A percentile compares a stretch with the other conserved stretches of the same genome.
phyloP scores from a whole-genome alignment of 2,797 vertebrate species.

The Echeneis naucrates region DNA sequence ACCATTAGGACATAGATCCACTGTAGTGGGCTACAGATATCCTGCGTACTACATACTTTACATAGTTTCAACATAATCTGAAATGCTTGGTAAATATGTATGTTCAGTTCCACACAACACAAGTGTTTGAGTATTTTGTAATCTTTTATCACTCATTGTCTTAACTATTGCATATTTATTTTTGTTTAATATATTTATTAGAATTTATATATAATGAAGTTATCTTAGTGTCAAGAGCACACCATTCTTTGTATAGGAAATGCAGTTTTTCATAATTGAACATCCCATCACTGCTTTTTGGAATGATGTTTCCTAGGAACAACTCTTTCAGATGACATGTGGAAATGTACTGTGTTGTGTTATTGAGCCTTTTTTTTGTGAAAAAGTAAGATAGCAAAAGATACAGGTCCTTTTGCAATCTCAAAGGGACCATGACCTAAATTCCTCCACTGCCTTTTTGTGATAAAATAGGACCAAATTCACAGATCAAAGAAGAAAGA shows the following conservation, averaged over 20 bases:
- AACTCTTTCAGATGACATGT: conserved; percentile 43
- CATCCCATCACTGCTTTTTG: conserved; percentile 37
- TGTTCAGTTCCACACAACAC: conserved; percentile 48
- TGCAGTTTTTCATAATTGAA: conserved; percentile 61
- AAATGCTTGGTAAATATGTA: conserved; percentile 51
- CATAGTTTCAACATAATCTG: conserved; percentile 41
- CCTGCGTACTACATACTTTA: conserved; percentile 36
- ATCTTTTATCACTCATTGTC: conserved; percentile 70
- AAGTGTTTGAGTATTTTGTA: conserved; percentile 67
- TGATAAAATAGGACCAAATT: conserved; percentile 65
- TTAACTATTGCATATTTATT: conserved; percentile 81
- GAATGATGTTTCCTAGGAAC: conserved; percentile 43
- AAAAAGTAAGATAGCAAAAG: conserved; percentile 68
- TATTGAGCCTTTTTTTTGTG: conserved; percentile 11
- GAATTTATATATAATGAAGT: conserved; percentile 79
- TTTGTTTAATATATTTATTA: conserved; percentile 83
- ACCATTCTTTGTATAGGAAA: conserved; percentile 54
- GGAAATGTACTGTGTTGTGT: conserved; percentile 55
- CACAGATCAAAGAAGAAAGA: conserved; percentile 43
- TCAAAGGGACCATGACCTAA: conserved; percentile 40
- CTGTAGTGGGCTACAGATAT: conserved; percentile 29
- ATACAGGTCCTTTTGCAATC: conserved; percentile 55
- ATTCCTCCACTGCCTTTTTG: conserved; percentile 73
- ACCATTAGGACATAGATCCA: conserved; percentile 21
- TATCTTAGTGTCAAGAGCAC: conserved; percentile 70